Percentiles rank a stretch among this genome's conserved stretches.
phyloP scores from a whole-genome alignment of 2,888 invertebrate genomes.

The Lepidochrysops patricia region DNA sequence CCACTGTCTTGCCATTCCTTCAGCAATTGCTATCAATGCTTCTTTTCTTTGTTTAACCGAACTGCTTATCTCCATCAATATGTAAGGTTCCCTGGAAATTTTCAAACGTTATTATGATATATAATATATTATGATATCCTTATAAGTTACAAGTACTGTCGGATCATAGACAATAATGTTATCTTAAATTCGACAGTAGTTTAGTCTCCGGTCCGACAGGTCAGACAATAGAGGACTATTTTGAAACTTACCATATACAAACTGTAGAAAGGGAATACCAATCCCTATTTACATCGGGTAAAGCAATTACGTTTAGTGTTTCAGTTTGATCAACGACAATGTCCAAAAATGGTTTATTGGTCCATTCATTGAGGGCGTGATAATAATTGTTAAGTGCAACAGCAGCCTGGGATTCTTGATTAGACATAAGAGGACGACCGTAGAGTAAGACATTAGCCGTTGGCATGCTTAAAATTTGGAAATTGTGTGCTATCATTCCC shows the following conservation, averaged over 20 bases:
- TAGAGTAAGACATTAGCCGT: constrained; percentile 38
- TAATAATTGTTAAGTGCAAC: constrained; percentile 45
- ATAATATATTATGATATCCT: too few relatives aligned
- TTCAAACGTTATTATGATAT: too few relatives aligned
- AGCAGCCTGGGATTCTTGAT: constrained; percentile 41
- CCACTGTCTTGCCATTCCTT: constrained; percentile 81
- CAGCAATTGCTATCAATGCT: constrained; percentile 68
- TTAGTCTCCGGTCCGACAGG: too few relatives aligned
- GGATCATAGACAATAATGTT: too few relatives aligned
- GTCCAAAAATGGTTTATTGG: constrained; percentile 39
- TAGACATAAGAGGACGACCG: constrained; percentile 35
- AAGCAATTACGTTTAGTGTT: constrained; percentile 42
- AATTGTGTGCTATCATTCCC: constrained; percentile 56
- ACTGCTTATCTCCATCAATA: constrained; percentile 45
- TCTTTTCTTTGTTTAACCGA: constrained; percentile 58
- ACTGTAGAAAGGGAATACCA: constrained; percentile 55
- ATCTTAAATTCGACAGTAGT: too few relatives aligned
- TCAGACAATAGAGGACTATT: too few relatives aligned
- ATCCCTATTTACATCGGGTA: constrained; percentile 49
- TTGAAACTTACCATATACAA: constrained; percentile 55
- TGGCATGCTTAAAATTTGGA: constrained; percentile 40
- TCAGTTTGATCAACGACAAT: constrained; percentile 45
- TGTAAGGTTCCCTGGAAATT: constrained; percentile 58
- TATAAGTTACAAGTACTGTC: too few relatives aligned
- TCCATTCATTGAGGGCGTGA: constrained; percentile 46